phyloP scores from a whole-genome alignment of 2,888 invertebrate species.

The Caradrina clavipalpis region DNA sequence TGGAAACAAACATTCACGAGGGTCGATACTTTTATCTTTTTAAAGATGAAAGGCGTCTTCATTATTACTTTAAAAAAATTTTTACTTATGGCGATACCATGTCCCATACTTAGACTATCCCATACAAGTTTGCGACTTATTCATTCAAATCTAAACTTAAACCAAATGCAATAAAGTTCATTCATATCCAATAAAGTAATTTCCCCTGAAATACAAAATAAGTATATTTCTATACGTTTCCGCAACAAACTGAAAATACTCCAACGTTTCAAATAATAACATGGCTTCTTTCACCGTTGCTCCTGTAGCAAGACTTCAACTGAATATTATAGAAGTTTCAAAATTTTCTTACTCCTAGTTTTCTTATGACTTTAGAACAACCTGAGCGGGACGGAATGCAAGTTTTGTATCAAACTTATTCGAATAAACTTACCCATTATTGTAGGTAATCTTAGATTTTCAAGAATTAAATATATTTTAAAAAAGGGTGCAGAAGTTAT shows the following conservation, averaged over 20 bases:
- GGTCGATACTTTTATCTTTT: too few relatives aligned
- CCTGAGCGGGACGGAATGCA: background rate
- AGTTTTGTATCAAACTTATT: conserved; percentile 16
- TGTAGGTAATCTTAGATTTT: background rate
- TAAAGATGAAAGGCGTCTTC: too few relatives aligned
- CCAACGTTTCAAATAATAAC: conserved; percentile 5
- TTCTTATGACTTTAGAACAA: conserved; percentile 16
- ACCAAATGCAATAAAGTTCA: too few relatives aligned
- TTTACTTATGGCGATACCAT: too few relatives aligned
- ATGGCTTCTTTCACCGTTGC: conserved; percentile 4
- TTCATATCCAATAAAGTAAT: too few relatives aligned
- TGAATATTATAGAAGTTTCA: conserved; percentile 32
- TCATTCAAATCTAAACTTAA: too few relatives aligned
- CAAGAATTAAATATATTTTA: background rate
- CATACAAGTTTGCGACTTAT: too few relatives aligned
- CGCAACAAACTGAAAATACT: background rate
- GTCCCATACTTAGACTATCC: too few relatives aligned
- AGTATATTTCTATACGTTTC: background rate
- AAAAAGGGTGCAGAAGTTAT: background rate
- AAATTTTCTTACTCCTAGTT: conserved; percentile 9
- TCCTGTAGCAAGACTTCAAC: conserved; percentile 1
- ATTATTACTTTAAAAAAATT: too few relatives aligned
- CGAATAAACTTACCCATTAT: conserved; percentile 18
- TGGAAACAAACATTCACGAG: too few relatives aligned
- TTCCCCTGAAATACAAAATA: too few relatives aligned